Evolutionary conservation across 1,140 invertebrate genomes (phyloP).

Genomic region (Bombus vancouverensis): DNA sequence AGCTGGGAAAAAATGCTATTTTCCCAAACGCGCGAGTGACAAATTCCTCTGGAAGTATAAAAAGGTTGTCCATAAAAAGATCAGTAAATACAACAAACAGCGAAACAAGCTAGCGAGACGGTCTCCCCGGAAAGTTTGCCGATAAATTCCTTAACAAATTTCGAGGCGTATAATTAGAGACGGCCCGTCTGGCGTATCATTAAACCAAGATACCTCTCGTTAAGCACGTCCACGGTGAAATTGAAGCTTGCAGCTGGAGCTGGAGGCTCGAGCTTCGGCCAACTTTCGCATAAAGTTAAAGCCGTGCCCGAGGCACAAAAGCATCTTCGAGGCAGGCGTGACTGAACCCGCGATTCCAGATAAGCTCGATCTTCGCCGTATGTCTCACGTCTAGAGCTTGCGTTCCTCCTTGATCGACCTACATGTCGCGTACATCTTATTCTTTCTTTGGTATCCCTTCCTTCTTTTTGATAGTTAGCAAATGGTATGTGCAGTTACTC

Average conservation of each 20-base stretch:
- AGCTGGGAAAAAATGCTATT: not conserved
- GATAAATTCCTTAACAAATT: slow-evolving; percentile 52
- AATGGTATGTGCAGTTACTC: too few relatives aligned
- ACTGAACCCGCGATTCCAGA: slow-evolving; percentile 38
- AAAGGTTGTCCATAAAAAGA: not conserved
- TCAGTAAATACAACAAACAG: not conserved
- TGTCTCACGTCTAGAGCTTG: slow-evolving; percentile 8
- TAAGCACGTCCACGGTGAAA: slow-evolving; percentile 50
- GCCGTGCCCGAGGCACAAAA: slow-evolving; percentile 33
- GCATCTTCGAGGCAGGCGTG: slow-evolving; percentile 46
- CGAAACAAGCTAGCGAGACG: not conserved
- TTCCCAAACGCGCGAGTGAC: not conserved
- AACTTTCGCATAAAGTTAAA: slow-evolving; percentile 52
- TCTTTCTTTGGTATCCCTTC: not conserved
- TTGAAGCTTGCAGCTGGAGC: slow-evolving; percentile 44
- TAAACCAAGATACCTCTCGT: slow-evolving; percentile 55
- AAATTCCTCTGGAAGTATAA: too few relatives aligned
- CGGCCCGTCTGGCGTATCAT: slow-evolving; percentile 45
- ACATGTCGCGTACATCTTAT: not conserved
- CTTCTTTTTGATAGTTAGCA: not conserved
- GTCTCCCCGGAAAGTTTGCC: slow-evolving; percentile 14
- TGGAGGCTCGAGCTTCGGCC: slow-evolving; percentile 1
- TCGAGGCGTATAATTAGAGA: slow-evolving; percentile 27
- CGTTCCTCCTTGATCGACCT: not conserved
- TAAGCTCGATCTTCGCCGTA: slow-evolving; percentile 29